Percentiles rank a stretch among this genome's conserved stretches.
Evolutionary conservation across 2,113 vertebrate genomes (phyloP).

Genomic region (Equus quagga): DNA sequence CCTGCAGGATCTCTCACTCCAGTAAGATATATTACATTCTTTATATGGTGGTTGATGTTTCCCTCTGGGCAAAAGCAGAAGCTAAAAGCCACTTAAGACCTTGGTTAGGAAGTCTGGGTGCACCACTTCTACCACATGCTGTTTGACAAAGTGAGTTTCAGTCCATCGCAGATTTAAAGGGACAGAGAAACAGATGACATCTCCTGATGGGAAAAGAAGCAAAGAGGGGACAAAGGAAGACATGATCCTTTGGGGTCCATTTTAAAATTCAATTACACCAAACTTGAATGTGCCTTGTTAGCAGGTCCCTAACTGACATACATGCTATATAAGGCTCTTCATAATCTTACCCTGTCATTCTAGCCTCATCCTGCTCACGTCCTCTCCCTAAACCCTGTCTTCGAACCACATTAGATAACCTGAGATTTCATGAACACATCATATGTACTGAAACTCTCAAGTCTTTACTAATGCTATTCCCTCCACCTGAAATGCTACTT

Average conservation of each 20-base stretch:
- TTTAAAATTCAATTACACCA: background rate
- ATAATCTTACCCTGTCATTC: background rate
- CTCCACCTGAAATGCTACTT: background rate
- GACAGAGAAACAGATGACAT: background rate
- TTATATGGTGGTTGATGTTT: background rate
- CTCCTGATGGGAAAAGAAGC: background rate
- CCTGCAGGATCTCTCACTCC: background rate
- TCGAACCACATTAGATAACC: background rate
- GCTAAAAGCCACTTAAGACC: too few relatives aligned
- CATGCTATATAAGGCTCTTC: too few relatives aligned
- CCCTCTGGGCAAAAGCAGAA: background rate
- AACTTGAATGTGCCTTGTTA: background rate
- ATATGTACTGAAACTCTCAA: background rate
- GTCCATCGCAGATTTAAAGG: too few relatives aligned
- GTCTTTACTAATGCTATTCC: background rate
- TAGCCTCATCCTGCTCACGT: background rate
- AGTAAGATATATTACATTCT: background rate
- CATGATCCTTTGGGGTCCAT: background rate
- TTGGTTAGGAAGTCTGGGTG: background rate
- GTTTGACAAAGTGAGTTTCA: background rate
- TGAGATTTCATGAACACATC: background rate
- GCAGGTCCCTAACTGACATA: background rate
- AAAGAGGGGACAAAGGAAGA: background rate
- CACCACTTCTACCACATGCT: too few relatives aligned
- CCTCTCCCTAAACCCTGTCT: background rate